Evolutionary conservation across 1,140 invertebrate species (phyloP), one percentile per base, ranked within the genome.

Genomic region (Calephelis nemesis): DNA sequence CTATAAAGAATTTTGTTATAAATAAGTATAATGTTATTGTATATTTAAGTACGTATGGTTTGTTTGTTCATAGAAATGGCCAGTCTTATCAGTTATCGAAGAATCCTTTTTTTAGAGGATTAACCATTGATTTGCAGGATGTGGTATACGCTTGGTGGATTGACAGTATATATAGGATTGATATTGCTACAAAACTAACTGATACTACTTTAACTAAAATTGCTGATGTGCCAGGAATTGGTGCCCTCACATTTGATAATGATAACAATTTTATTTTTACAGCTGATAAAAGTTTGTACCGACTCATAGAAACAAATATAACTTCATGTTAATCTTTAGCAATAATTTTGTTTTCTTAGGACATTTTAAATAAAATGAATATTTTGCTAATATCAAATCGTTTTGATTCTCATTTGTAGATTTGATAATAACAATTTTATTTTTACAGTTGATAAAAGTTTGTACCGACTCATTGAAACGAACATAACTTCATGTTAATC

Each of bases 351-450:
- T 7, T 9, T 45, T 45, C 42, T 45, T 45, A 45, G 42, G 5
- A 45, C 42, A 9, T 45, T 45, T 3, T 45, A 5, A 45, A 9
- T 7, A 8, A 9, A 45, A 45, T 7, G 5, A 45, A 45, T 45
- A 45, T 7, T 45, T 45, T 0, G 8, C 0, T 45, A 6, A 45
- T 45, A 45, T 9, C 8, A 45, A 9, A 45, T 7, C 30, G 30
- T 30, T 30, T 4, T 4, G 30, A 30, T 30, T 30, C 30, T 30
- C 30, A 30, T 30, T 30, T 30, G 30, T 30, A 30, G 30, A 30
- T 91, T 91, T 72, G 88, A 91, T 71, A 88, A 82, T 63, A 89
- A 91, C 68, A 88, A 90, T 73, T 77, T 91, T 48, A 52, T 91
- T 11, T 82, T 88, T 62, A 83, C 83, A 7, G 73, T 72, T 7